Evolutionary conservation across 2,888 invertebrate genomes (phyloP).

Genomic region (Trachelus tabidus): DNA sequence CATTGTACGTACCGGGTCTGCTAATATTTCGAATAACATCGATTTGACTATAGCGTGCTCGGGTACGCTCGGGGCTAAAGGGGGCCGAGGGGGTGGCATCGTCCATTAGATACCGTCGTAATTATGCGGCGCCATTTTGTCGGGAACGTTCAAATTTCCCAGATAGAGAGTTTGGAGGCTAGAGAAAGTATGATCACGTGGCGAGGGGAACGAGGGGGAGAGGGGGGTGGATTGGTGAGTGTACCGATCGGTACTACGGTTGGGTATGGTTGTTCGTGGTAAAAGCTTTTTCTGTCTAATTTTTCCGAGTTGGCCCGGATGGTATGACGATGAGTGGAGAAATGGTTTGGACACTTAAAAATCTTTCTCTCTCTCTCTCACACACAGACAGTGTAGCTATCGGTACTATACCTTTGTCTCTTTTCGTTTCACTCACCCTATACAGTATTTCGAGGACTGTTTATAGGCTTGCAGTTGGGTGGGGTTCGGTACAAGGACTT

Average conservation of each 20-base stretch:
- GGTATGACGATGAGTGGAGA: neutral
- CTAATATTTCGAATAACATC: constrained; percentile 61
- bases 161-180: neutral
- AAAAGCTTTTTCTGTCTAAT: neutral
- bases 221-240: neutral
- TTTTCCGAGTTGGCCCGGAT: neutral
- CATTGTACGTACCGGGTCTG: constrained; percentile 46
- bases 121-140: constrained; percentile 35
- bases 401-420: neutral
- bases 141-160: neutral
- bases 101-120: constrained; percentile 49
- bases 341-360: neutral
- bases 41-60: constrained; percentile 38
- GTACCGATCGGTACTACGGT: neutral
- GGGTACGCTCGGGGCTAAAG: constrained; percentile 27
- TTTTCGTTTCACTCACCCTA: neutral
- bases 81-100: constrained; percentile 36
- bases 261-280: neutral
- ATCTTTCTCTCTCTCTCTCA: constrained; percentile 12
- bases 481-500: constrained; percentile 34
- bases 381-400: neutral
- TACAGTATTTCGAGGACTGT: neutral
- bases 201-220: neutral
- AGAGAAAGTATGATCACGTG: neutral
- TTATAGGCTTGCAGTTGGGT: constrained; percentile 23